Base-by-base conservation (phyloP, 2,797 vertebrate species). In the Craterocephalus amniculus region DNA sequence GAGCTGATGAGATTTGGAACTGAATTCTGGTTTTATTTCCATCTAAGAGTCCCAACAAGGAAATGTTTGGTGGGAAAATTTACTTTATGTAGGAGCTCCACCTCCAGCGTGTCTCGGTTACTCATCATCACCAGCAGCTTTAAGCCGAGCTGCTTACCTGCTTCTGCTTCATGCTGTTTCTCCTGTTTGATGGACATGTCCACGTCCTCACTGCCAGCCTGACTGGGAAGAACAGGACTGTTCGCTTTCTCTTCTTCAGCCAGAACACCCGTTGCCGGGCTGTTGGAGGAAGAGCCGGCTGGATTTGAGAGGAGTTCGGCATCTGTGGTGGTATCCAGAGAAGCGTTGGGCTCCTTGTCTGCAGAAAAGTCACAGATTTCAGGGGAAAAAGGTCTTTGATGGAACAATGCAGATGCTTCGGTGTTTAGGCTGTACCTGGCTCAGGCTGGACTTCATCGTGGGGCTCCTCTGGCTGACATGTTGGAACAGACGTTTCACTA, bases 371-470 rank as follows among this genome's bases (percentile, higher is more conserved):
- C n/a, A n/a, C 6, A 60, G 14, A 29, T 10, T 36, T 62, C 2
- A 68, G n/a, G 34, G 24, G 1, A 2, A 14, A 35, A 12, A 20
- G 1, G 9, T 6, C 3, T 2, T 22, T 2, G 1, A 26, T n/a
- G n/a, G n/a, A n/a, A n/a, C n/a, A n/a, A n/a, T n/a, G n/a, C n/a
- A n/a, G n/a, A n/a, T n/a, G n/a, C n/a, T n/a, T n/a, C n/a, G n/a
- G n/a, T n/a, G n/a, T n/a, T 34, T 27, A 52, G 6, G 2, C 0
- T 10, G 11, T 74, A 87, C 88, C 87, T 32, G 71, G 43, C 5
- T 70, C 58, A 24, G 45, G 11, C 20, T 57, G 22, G 20, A 40
- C 3, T 24, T 57, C 16, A 34, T 48, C 22, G 2, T 27, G 51
- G 0, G 58, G 31, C 8, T 57, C 26, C n/a, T 70, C 65, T 16